Evolutionary conservation across 2,888 invertebrate species (phyloP).

Genomic region (Trachelus iudaicus): DNA sequence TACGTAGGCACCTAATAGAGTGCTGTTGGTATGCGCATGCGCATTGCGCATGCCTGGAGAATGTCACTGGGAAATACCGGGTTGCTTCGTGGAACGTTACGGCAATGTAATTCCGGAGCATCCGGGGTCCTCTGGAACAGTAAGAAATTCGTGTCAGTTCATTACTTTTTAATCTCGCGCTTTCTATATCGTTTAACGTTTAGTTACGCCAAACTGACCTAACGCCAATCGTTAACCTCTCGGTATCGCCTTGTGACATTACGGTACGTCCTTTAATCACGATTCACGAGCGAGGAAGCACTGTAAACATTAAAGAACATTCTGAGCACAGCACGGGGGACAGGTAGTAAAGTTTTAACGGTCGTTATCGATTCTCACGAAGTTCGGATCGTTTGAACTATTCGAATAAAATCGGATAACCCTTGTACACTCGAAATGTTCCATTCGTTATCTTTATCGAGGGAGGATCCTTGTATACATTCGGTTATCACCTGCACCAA

Average conservation of each 20-base stretch:
- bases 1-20: not conserved
- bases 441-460: not conserved
- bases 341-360: not conserved
- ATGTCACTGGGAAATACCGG: slow-evolving; percentile 46
- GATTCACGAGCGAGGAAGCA: not conserved
- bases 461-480: not conserved
- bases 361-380: not conserved
- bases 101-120: not conserved
- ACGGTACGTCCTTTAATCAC: not conserved
- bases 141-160: not conserved
- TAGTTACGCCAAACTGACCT: not conserved
- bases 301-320: not conserved
- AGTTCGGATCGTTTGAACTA: not conserved
- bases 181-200: not conserved
- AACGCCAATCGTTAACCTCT: not conserved
- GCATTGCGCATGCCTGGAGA: slow-evolving; percentile 6
- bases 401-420: not conserved
- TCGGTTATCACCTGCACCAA: not conserved
- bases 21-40: not conserved
- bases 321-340: not conserved
- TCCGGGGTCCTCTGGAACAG: not conserved
- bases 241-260: not conserved
- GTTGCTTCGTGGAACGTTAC: slow-evolving; percentile 12
- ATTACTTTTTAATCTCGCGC: not conserved
- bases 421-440: not conserved